Percentiles rank a stretch among this genome's conserved stretches.
phyloP scores from a whole-genome alignment of 2,113 vertebrate genomes.

The Phrynocephalus versicolor region DNA sequence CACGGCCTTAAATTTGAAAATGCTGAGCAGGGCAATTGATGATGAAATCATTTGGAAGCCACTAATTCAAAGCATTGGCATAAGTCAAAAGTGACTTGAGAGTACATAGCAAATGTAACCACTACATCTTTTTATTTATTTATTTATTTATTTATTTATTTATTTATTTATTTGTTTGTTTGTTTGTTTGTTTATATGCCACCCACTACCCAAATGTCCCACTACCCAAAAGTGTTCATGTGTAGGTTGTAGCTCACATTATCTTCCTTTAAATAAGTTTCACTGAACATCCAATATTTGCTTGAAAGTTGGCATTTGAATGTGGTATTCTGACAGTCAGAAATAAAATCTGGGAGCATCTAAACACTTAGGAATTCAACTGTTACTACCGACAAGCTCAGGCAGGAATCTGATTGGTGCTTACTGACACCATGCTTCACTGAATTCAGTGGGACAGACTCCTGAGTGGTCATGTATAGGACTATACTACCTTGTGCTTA shows the following conservation, averaged over 20 bases:
- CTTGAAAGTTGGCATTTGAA: background rate
- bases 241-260: background rate
- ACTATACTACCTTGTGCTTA: background rate
- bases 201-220: no score
- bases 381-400: background rate
- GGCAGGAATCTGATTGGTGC: background rate
- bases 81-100: no score
- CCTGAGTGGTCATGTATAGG: background rate
- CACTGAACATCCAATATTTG: background rate
- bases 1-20: no score
- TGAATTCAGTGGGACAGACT: background rate
- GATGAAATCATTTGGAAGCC: no score
- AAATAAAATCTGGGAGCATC: no score
- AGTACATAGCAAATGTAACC: no score
- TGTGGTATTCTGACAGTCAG: background rate
- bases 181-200: no score
- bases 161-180: no score
- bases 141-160: no score
- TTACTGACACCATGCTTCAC: background rate
- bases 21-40: no score
- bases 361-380: background rate
- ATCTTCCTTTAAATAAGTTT: background rate
- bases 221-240: background rate
- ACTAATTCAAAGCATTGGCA: no score
- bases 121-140: no score